Percentiles rank a stretch among this genome's conserved stretches.
These are phyloP conservation scores for Cyphomyrus plagiostoma DNA, from an alignment of 2,113 vertebrate species.

Conservation along the genomic window DNA sequence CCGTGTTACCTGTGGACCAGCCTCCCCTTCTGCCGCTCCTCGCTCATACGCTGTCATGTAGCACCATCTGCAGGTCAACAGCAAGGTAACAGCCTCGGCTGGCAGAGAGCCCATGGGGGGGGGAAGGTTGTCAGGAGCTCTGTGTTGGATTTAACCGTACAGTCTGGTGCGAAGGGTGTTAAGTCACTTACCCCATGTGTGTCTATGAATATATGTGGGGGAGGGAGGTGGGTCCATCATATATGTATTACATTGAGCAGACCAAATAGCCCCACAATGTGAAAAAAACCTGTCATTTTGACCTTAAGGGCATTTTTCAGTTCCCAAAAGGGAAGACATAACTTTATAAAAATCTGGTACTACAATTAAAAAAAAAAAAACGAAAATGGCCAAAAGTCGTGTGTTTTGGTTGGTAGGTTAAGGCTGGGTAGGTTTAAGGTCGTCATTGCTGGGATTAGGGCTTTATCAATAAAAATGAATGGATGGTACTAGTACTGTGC, in stretches of 20 bases:
- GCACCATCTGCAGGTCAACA: slow-evolving; percentile 89
- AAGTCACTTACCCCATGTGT: background rate
- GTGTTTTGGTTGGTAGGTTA: background rate
- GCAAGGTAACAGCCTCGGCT: slow-evolving; percentile 17
- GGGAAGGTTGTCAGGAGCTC: background rate
- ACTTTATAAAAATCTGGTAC: background rate
- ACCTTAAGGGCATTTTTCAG: background rate
- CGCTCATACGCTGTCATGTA: slow-evolving; percentile 67
- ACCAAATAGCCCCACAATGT: background rate
- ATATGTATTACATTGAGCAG: too few species aligned
- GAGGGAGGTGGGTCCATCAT: too few species aligned
- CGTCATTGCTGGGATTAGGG: background rate
- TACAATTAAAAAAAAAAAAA: background rate
- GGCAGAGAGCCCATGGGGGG: background rate
- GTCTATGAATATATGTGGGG: background rate
- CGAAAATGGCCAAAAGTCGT: background rate
- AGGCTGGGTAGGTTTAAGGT: background rate
- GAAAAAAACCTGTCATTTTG: background rate
- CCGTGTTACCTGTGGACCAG: background rate
- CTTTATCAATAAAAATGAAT: background rate
- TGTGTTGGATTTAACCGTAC: background rate
- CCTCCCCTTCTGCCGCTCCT: background rate
- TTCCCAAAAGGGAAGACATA: background rate
- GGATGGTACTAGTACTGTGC: background rate
- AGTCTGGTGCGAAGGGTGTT: background rate